Conservation (phyloP, 2,113 vertebrate species). For the Hymenochirus boettgeri region DNA sequence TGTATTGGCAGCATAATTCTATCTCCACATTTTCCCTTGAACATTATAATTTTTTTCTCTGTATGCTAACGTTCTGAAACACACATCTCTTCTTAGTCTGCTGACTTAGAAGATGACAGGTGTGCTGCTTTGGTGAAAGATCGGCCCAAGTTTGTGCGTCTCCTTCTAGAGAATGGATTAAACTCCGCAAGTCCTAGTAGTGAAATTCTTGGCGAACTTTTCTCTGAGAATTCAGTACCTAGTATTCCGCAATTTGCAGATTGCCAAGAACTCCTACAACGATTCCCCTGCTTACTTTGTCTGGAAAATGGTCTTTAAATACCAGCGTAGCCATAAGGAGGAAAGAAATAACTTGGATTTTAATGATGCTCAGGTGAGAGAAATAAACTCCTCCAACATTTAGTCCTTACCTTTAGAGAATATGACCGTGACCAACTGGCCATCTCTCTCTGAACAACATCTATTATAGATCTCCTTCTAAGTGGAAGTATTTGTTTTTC, state of each 20-base stretch:
- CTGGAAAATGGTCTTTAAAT: constrained; percentile 72
- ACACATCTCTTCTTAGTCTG: constrained; percentile 78
- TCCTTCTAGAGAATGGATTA: constrained; percentile 88
- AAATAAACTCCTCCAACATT: background rate
- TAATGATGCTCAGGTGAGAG: constrained; percentile 54
- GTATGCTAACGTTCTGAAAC: too few relatives aligned
- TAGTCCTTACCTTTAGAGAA: too few relatives aligned
- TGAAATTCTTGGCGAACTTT: constrained; percentile 75
- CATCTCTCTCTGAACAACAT: too few relatives aligned
- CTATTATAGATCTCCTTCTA: background rate
- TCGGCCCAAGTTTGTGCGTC: constrained; percentile 84
- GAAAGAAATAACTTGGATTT: constrained; percentile 64
- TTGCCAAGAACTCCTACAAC: constrained; percentile 71
- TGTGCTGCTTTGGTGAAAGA: constrained; percentile 83
- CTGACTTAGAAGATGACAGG: constrained; percentile 87
- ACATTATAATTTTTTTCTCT: too few relatives aligned
- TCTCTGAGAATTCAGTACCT: constrained; percentile 74
- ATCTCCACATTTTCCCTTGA: too few relatives aligned
- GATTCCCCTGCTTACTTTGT: constrained; percentile 66
- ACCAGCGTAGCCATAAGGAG: constrained; percentile 64
- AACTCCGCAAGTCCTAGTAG: constrained; percentile 76
- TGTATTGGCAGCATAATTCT: too few relatives aligned
- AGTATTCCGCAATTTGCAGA: constrained; percentile 75
- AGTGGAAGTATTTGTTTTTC: constrained; percentile 18
- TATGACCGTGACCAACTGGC: too few relatives aligned